Evolutionary conservation across 2,888 invertebrate genomes (phyloP).

Genomic region (Cenopis cana): DNA sequence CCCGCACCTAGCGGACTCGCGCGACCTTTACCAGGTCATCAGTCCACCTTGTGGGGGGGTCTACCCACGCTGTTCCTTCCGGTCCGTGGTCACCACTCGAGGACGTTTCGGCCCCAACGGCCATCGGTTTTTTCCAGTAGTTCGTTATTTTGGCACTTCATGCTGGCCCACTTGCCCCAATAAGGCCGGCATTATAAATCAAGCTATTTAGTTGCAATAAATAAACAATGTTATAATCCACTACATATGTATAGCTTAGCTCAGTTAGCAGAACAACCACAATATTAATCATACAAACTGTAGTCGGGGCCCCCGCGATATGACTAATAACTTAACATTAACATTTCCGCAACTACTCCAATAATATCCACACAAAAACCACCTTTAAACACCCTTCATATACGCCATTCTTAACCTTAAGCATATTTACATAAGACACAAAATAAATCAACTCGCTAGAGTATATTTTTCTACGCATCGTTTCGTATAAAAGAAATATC

Average conservation of each 20-base stretch:
- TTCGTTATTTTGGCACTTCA: too few relatives aligned
- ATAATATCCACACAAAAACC: constrained; percentile 3
- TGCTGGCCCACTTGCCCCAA: too few relatives aligned
- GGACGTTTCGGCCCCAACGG: too few relatives aligned
- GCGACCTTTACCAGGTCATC: too few relatives aligned
- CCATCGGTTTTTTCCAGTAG: too few relatives aligned
- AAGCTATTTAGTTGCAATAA: neutral
- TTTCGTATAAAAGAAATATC: constrained; percentile 30
- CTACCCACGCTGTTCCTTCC: too few relatives aligned
- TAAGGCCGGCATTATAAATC: too few relatives aligned
- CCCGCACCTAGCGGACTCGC: too few relatives aligned
- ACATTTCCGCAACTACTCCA: constrained; percentile 17
- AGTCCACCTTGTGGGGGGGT: too few relatives aligned
- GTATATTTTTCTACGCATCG: neutral
- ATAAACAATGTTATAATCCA: neutral
- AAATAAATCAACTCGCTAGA: neutral
- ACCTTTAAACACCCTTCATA: neutral
- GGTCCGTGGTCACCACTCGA: too few relatives aligned
- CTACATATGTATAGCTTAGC: neutral
- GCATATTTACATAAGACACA: neutral
- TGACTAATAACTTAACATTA: constrained; percentile 27
- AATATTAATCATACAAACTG: constrained; percentile 32
- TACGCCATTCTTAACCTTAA: neutral
- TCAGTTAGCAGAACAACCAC: constrained; percentile 25
- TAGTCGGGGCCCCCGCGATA: constrained; percentile 17